These are phyloP conservation scores for Trachelus stipa DNA, from an alignment of 2,888 invertebrate genomes.

Conservation along the genomic window DNA sequence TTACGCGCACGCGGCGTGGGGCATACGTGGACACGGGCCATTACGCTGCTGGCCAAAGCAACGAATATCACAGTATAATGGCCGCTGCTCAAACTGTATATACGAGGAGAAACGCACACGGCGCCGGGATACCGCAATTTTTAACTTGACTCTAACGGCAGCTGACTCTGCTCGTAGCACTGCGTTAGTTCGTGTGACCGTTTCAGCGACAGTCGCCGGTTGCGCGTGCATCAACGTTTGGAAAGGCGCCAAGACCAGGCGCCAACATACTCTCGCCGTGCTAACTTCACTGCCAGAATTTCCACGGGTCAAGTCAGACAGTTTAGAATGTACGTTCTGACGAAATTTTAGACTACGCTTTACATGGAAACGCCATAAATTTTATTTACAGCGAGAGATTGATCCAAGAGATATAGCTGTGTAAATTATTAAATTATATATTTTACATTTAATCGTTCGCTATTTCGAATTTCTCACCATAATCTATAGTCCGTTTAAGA, in stretches of 20 bases:
- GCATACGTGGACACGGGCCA: not conserved
- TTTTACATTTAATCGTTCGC: not conserved
- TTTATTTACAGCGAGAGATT: not conserved
- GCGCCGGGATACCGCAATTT: not conserved
- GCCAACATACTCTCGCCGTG: conserved; percentile 48
- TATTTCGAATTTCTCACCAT: not conserved
- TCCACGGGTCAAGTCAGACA: not conserved
- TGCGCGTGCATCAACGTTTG: conserved; percentile 29
- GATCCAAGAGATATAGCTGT: not conserved
- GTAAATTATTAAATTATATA: not conserved
- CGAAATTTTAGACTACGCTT: not conserved
- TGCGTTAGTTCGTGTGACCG: not conserved
- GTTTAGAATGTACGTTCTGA: not conserved
- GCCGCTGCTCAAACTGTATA: not conserved
- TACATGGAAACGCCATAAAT: not conserved
- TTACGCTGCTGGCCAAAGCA: not conserved
- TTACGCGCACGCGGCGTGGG: conserved; percentile 1
- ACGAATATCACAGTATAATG: not conserved
- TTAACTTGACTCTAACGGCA: conserved; percentile 6
- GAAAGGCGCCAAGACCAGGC: conserved; percentile 49
- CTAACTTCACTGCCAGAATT: not conserved
- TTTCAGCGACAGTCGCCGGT: not conserved
- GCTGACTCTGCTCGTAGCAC: not conserved
- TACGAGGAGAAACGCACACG: not conserved
- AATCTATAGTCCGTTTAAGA: not conserved